Percentiles rank a stretch among this genome's conserved stretches.
phyloP scores from a whole-genome alignment of 2,113 vertebrate species.

The Entosphenus tridentatus region DNA sequence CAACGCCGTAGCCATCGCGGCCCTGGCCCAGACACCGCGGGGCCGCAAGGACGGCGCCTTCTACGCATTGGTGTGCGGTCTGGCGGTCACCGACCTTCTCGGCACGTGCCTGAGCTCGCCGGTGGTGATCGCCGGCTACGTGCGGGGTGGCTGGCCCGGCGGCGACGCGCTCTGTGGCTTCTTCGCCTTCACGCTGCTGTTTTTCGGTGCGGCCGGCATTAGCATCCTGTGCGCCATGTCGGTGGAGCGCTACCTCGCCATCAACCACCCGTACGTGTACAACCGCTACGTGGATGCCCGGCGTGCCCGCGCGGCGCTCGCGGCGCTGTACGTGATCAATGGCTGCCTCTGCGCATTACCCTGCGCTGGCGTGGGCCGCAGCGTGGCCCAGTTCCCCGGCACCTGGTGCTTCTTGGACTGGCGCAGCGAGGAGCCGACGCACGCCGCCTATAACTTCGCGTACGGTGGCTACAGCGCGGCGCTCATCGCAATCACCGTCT shows the following conservation, averaged over 20 bases:
- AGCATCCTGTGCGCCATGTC: slow-evolving; percentile 41
- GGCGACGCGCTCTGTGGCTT: slow-evolving; percentile 31
- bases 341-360: slow-evolving; percentile 63
- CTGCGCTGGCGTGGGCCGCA: slow-evolving; percentile 42
- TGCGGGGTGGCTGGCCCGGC: slow-evolving; percentile 28
- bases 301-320: slow-evolving; percentile 31
- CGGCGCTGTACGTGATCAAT: slow-evolving; percentile 45
- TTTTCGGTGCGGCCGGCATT: slow-evolving; percentile 37
- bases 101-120: slow-evolving; percentile 42
- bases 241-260: slow-evolving; percentile 36
- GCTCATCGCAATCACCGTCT: slow-evolving; percentile 53
- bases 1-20: slow-evolving; percentile 34
- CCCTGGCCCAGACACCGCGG: slow-evolving; percentile 30
- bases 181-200: slow-evolving; percentile 44
- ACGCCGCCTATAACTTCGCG: slow-evolving; percentile 54
- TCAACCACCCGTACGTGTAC: slow-evolving; percentile 39
- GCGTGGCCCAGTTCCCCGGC: slow-evolving; percentile 28
- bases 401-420: slow-evolving; percentile 96
- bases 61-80: slow-evolving; percentile 37
- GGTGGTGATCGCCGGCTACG: slow-evolving; percentile 36
- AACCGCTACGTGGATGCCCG: slow-evolving; percentile 27
- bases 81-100: slow-evolving; percentile 38
- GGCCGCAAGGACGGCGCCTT: slow-evolving; percentile 38
- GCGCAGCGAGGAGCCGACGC: slow-evolving; percentile 29
- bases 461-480: slow-evolving; percentile 68